Evolutionary conservation across 2,888 invertebrate genomes (phyloP), one percentile per base, ranked within the genome.

Genomic region (Xylocampa areola): DNA sequence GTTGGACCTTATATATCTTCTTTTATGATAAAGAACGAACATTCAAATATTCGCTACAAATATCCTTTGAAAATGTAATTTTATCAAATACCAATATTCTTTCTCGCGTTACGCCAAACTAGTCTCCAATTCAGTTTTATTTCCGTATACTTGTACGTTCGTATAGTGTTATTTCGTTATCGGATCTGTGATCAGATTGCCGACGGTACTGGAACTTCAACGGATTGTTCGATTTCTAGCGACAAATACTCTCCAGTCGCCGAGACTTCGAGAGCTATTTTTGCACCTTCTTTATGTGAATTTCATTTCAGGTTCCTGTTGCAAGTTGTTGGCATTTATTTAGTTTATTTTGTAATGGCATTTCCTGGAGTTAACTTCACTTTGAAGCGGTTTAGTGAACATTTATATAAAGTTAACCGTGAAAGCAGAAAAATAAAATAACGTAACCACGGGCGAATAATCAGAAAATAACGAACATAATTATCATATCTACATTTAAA

Each of bases 151-250:
- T 36, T 35, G 7, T 7, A 10, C 0, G 35, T 44, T 36, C 19
- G 25, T 14, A 47, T 43, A 32, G 17, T 36, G 43, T 47, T 62
- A 61, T 61, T 65, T 49, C 6, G 63, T 47, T 66, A 57, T 57
- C 33, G 50, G 30, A 16, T 62, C 39, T 16, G 17, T 30, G 63
- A 62, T 50, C 45, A 50, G 41, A 54, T 45, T 68, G 54, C 33
- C 23, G 39, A 40, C 64, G 35, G 21, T 49, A 35, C 64, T 32
- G 33, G 30, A 27, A 39, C 48, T 33, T 29, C 39, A 61, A 53
- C 40, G 44, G 55, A 68, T 68, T 66, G 68, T 72, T 68, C 61
- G 68, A 55, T 61, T 71, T 30, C 44, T 43, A 55, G 39, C 71
- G 54, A 68, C 66, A 61, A 72, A 71, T 62, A 55, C 61, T 57